A percentile compares a stretch with the other conserved stretches of the same genome.
phyloP scores from a whole-genome alignment of 2,888 invertebrate species.

The Prionchulus punctatus region DNA sequence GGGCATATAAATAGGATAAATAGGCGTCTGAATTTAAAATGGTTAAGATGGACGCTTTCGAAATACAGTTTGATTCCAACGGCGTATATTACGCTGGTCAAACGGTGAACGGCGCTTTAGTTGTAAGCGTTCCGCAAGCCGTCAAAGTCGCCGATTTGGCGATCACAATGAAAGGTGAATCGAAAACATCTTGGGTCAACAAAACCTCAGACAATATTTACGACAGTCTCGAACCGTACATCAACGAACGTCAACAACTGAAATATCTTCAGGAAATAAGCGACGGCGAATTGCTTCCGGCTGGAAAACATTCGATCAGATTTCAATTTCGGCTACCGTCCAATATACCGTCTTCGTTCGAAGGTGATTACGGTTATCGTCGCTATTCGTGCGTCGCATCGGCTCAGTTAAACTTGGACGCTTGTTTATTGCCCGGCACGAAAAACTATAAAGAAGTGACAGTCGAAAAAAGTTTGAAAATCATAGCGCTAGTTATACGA shows the following conservation, averaged over 20 bases:
- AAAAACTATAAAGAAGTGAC: background rate
- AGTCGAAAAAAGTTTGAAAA: background rate
- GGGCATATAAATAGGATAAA: too few relatives aligned
- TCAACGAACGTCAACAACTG: background rate
- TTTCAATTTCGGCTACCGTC: background rate
- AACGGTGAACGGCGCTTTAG: background rate
- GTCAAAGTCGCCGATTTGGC: background rate
- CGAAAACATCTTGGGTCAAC: constrained; percentile 3
- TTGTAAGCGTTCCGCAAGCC: background rate
- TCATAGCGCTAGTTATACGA: background rate
- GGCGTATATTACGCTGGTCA: constrained; percentile 2
- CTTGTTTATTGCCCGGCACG: background rate
- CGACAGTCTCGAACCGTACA: background rate
- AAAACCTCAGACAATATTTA: constrained; percentile 5
- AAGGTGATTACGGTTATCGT: constrained; percentile 1
- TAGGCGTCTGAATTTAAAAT: too few relatives aligned
- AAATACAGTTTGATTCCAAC: background rate
- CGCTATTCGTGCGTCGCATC: background rate
- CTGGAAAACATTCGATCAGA: background rate
- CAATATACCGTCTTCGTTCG: background rate
- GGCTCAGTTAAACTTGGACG: background rate
- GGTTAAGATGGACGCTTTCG: constrained; percentile 3
- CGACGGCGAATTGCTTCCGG: background rate
- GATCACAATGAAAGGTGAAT: background rate
- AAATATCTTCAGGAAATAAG: background rate